Conservation (phyloP, 30 jellyfish, hydroid and myxozoan genomes). For the Mastigias papua region DNA sequence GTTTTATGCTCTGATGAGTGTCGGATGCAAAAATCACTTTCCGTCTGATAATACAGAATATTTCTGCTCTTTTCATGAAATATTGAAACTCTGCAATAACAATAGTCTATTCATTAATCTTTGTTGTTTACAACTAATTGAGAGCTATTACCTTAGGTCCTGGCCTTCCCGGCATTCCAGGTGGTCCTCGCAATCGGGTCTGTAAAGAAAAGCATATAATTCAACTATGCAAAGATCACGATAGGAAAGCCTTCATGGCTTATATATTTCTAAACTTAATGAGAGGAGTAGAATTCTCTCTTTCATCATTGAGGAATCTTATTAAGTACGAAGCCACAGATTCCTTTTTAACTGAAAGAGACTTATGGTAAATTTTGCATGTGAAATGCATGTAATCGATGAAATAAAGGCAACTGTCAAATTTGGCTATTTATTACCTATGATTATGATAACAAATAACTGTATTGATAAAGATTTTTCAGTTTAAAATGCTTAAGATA, state of each 20-base stretch:
- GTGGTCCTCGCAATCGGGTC: constrained; percentile 70
- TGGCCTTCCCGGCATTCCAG: constrained; percentile 83
- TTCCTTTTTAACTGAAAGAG: background rate
- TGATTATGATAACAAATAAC: background rate
- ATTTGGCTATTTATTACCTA: background rate
- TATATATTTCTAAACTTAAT: no score
- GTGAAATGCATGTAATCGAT: background rate
- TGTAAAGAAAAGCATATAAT: background rate
- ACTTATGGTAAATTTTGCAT: background rate
- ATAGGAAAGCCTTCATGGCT: background rate
- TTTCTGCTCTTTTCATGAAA: no score
- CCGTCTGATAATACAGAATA: no score
- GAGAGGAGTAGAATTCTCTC: background rate
- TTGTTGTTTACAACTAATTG: no score
- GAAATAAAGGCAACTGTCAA: background rate
- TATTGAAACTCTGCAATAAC: no score
- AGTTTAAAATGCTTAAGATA: background rate
- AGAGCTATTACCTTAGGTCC: constrained; percentile 72
- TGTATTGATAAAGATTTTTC: background rate
- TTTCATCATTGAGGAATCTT: background rate
- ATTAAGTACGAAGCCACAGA: background rate
- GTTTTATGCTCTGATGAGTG: no score
- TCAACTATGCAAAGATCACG: background rate
- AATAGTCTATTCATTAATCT: no score
- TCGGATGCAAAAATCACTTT: no score